Evolutionary conservation across 2,888 invertebrate species (phyloP).

Genomic region (Spisula solida): DNA sequence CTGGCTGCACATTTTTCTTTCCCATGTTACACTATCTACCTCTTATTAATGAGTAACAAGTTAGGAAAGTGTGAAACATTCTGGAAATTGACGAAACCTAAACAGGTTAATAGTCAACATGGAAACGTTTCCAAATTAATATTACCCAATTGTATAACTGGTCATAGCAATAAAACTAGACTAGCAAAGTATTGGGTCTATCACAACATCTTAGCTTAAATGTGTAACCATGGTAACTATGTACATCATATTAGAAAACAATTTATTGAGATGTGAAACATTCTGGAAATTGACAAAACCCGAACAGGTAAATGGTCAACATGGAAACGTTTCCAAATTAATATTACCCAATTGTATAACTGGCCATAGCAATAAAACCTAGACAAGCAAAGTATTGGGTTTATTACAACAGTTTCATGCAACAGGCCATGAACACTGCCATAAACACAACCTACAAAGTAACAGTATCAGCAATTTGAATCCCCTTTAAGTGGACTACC

Average conservation of each 20-base stretch:
- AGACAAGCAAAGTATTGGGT: slow-evolving; percentile 38
- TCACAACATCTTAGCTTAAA: too few relatives aligned
- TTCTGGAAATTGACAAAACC: slow-evolving; percentile 51
- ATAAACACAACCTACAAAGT: too few relatives aligned
- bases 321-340: slow-evolving; percentile 49
- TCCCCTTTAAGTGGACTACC: too few relatives aligned
- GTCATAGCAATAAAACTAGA: slow-evolving; percentile 2
- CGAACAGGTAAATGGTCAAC: slow-evolving; percentile 28
- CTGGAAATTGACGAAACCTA: slow-evolving; percentile 51
- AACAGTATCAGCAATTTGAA: too few relatives aligned
- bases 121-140: slow-evolving; percentile 44
- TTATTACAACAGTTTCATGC: too few relatives aligned
- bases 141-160: slow-evolving; percentile 37
- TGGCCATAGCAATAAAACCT: slow-evolving; percentile 7
- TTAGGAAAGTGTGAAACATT: slow-evolving; percentile 40
- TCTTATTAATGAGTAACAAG: not conserved
- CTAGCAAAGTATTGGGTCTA: not conserved
- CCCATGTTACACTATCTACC: too few relatives aligned
- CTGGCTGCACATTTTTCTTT: too few relatives aligned
- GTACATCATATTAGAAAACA: too few relatives aligned
- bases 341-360: slow-evolving; percentile 37
- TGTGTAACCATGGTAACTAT: too few relatives aligned
- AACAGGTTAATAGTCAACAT: slow-evolving; percentile 36
- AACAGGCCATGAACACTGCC: too few relatives aligned
- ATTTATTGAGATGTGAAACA: slow-evolving; percentile 31